Base-by-base conservation (phyloP, 1,140 invertebrate species). In the Druon quercuslanigerum region DNA sequence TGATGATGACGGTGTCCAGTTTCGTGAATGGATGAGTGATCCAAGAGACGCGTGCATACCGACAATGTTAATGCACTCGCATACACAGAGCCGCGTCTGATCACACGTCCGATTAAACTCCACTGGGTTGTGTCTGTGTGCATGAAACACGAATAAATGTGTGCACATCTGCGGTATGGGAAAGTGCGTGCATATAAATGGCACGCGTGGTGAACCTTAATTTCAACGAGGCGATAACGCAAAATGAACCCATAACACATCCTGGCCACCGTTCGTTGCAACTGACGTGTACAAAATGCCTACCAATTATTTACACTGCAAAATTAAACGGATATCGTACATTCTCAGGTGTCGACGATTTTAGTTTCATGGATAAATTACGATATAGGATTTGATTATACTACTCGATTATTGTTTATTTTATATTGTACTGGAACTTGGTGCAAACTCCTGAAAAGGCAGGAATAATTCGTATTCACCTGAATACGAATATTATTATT, bases 191-290 rank as follows among this genome's bases (percentile, higher is more conserved):
- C 72, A 78, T 77, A 83, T 83, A 83, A 83, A 76, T 82, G 77
- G 81, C 84, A 80, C 83, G 77, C 80, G 76, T 79, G 79, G 77
- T 71, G 66, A 80, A 82, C 81, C 70, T 56, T 86, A 85, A 86
- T 83, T 85, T 80, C 78, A 81, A 79, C 84, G 80, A 82, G 71
- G 71, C 78, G 82, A 84, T 80, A 77, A 77, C 79, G 80, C 78
- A 84, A 87, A 88, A 88, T 86, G 85, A 83, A 86, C 78, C 83
- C 79, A 74, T 81, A 84, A 79, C 79, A 81, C 83, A 82, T 85
- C 81, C 80, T 79, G 60, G 60, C 60, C 20, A 57, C 56, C 82
- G 79, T 84, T 84, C 82, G 56, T 57, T 57, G 56, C 56, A 57
- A 66, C 60, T 66, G 60, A 66, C 60, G 25, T 66, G 14, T 66